Base-by-base conservation (phyloP, 2,888 invertebrate species). In the Cyclophora albipunctata region DNA sequence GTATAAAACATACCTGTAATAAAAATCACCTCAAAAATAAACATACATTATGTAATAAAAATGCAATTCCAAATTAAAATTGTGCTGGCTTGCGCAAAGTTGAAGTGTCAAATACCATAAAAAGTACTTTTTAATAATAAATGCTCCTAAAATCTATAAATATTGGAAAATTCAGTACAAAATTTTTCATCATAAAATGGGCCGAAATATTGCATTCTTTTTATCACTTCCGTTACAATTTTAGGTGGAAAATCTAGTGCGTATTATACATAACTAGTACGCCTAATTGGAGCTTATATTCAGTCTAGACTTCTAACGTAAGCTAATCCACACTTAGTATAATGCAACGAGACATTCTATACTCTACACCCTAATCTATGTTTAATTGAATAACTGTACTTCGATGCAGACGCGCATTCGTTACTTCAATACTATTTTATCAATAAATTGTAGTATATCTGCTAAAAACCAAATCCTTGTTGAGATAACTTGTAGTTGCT, bases 291-390 rank as follows among this genome's bases (percentile, higher is more conserved):
- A 81, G 81, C 80, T 75, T 81, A 76, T 33, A 76, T 78, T 87
- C 87, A 87, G 87, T 87, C 87, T 86, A 87, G 76, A 81, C 76
- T 73, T 78, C 81, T 84, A 85, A 83, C 63, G 64, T 78, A 84
- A 73, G 76, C 78, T 78, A 78, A 66, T 60, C 58, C 67, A 71
- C 73, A 73, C 71, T 70, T 72, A 71, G 46, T 69, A 69, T 73
- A 78, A 68, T 66, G 75, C 70, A 62, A 74, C 71, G 65, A 75
- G 70, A 77, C 70, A 70, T 72, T 48, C 75, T 73, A 78, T 49
- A 57, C 5, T 53, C 76, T 79, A 78, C 67, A 59, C 73, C 64
- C 76, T 78, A 75, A 62, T 51, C 54, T 64, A 45, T 51, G 45
- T 47, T 34, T 53, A 55, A 48, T 52, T 70, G 69, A 69, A 69